Conservation (phyloP, 2,797 vertebrate genomes). For the Platyrinchus mystaceus region DNA sequence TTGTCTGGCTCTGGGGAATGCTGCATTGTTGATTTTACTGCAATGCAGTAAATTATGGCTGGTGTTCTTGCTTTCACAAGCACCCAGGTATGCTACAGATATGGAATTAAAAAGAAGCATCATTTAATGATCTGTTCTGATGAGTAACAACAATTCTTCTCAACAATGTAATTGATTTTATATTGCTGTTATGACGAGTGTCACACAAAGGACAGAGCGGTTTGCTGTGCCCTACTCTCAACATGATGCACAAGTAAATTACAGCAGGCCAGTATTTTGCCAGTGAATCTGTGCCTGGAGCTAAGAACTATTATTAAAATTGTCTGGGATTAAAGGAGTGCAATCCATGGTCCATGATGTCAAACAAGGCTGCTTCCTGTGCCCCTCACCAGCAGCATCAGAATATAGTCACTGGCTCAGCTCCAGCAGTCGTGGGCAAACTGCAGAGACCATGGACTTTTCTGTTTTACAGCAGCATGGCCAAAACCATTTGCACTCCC, state of each 20-base stretch:
- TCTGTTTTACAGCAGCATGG: not conserved
- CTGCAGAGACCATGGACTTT: rapidly evolving
- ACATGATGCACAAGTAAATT: not conserved
- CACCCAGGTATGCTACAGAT: not conserved
- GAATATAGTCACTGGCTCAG: rapidly evolving
- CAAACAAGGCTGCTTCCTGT: not conserved
- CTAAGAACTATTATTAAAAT: not conserved
- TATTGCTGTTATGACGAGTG: not conserved
- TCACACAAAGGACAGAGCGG: not conserved
- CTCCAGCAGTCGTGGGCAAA: rapidly evolving
- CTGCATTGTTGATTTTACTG: conserved; percentile 40
- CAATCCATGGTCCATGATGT: not conserved
- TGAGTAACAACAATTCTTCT: not conserved
- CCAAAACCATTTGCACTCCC: not conserved
- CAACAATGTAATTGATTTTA: not conserved
- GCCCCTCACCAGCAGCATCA: not conserved
- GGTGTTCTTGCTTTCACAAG: not conserved
- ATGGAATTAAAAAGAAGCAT: not conserved
- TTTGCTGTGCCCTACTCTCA: not conserved
- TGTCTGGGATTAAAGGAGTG: not conserved
- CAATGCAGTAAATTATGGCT: conserved; percentile 27
- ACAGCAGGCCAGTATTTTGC: not conserved
- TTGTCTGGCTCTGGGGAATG: not conserved
- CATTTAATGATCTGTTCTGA: not conserved
- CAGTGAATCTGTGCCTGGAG: not conserved